phyloP scores from a whole-genome alignment of 2,797 vertebrate genomes.

The Trichosurus vulpecula region DNA sequence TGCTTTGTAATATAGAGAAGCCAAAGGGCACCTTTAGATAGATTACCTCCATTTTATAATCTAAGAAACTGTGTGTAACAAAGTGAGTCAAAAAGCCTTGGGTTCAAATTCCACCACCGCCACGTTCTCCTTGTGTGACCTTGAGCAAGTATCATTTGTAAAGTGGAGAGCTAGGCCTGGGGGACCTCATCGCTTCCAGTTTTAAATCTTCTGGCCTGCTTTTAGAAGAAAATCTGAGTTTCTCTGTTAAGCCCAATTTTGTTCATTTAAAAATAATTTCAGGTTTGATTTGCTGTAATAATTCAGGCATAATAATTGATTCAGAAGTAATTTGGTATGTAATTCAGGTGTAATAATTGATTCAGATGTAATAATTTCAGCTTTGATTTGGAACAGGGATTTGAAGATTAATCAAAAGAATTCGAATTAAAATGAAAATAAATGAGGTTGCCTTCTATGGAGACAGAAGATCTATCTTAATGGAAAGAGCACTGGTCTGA shows the following conservation, averaged over 20 bases:
- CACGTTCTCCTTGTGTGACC: background rate
- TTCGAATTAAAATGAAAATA: constrained; percentile 35
- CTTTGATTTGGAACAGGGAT: background rate
- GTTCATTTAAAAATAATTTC: background rate
- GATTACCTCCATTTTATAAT: constrained; percentile 34
- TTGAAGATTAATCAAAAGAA: background rate
- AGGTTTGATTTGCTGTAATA: background rate
- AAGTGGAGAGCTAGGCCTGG: background rate
- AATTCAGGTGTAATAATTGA: background rate
- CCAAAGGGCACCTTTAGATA: constrained; percentile 19
- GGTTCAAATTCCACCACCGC: background rate
- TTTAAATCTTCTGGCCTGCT: background rate
- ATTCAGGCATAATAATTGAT: background rate
- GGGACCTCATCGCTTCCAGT: background rate
- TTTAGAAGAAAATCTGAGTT: background rate
- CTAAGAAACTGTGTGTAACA: background rate
- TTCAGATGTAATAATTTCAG: background rate
- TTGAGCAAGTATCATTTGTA: background rate
- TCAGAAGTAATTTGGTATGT: background rate
- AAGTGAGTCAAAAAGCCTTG: background rate
- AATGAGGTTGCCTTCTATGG: constrained; percentile 3
- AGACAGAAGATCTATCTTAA: background rate
- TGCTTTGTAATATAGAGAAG: constrained; percentile 43
- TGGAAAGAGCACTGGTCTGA: background rate
- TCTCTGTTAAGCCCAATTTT: background rate